These are phyloP conservation scores for Melitaea athalia DNA, from an alignment of 2,888 invertebrate species.

Conservation along the genomic window DNA sequence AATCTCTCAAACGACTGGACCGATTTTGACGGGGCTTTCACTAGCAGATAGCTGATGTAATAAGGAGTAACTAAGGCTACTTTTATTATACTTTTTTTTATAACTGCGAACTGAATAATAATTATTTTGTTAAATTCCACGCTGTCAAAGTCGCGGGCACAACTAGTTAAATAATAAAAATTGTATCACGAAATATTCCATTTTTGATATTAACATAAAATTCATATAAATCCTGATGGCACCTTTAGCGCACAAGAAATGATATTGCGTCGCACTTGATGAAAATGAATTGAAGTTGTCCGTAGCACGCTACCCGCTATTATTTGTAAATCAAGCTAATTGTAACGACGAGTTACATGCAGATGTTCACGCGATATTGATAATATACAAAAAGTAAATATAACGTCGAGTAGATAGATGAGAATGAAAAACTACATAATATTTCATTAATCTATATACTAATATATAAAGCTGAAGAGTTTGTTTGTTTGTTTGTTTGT, in stretches of 20 bases:
- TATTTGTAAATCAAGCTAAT: slow-evolving; percentile 75
- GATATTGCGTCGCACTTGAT: slow-evolving; percentile 9
- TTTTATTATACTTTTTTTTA: too few species aligned
- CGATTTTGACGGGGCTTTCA: too few species aligned
- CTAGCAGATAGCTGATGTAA: too few species aligned
- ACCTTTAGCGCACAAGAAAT: slow-evolving; percentile 6
- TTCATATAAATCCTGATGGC: not conserved
- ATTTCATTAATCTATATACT: too few species aligned
- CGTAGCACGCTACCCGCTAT: slow-evolving; percentile 51
- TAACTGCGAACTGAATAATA: too few species aligned
- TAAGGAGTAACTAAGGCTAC: too few species aligned
- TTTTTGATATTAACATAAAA: not conserved
- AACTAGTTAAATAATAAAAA: slow-evolving; percentile 10
- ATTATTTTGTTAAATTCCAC: too few species aligned
- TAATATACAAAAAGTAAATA: slow-evolving; percentile 10
- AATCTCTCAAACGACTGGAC: too few species aligned
- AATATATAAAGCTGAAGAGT: too few species aligned
- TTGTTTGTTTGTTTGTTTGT: too few species aligned
- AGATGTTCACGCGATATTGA: slow-evolving; percentile 38
- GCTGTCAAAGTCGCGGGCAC: too few species aligned
- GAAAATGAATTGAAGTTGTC: slow-evolving; percentile 14
- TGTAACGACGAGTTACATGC: slow-evolving; percentile 50
- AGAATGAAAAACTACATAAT: not conserved
- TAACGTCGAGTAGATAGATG: too few species aligned
- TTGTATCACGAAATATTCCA: not conserved